These are phyloP conservation scores for Stenchaetothrips biformis DNA, from an alignment of 2,888 invertebrate genomes.

Conservation along the genomic window DNA sequence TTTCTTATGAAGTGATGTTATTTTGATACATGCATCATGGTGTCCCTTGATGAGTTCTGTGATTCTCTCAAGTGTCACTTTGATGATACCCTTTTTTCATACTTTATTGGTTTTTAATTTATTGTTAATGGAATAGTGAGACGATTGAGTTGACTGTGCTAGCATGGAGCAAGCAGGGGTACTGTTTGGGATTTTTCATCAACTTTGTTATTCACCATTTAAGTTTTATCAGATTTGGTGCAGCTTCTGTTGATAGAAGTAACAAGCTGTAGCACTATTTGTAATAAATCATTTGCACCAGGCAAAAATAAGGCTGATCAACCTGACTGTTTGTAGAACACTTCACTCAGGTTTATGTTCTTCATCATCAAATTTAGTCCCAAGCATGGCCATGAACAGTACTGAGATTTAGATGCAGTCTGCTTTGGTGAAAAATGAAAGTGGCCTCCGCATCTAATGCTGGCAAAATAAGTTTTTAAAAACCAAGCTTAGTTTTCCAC, in stretches of 20 bases:
- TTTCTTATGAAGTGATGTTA: constrained; percentile 21
- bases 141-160: constrained; percentile 6
- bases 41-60: constrained; percentile 3
- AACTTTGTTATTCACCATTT: not conserved
- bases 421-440: not conserved
- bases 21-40: constrained; percentile 19
- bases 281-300: constrained; percentile 12
- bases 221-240: not conserved
- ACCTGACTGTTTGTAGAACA: not conserved
- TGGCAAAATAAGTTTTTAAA: not conserved
- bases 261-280: constrained; percentile 17
- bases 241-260: constrained; percentile 18
- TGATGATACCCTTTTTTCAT: constrained; percentile 18
- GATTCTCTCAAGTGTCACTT: constrained; percentile 18
- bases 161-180: constrained; percentile 7
- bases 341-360: not conserved
- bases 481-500: not conserved
- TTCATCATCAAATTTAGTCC: not conserved
- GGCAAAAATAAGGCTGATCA: not conserved
- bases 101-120: constrained; percentile 25
- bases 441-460: not conserved
- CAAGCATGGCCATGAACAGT: not conserved
- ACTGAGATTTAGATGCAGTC: not conserved
- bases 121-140: constrained; percentile 19
- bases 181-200: constrained; percentile 1